A percentile compares a stretch with the other conserved stretches of the same genome.
phyloP scores from a whole-genome alignment of 2,888 invertebrate genomes.

The Synergus itoensis region DNA sequence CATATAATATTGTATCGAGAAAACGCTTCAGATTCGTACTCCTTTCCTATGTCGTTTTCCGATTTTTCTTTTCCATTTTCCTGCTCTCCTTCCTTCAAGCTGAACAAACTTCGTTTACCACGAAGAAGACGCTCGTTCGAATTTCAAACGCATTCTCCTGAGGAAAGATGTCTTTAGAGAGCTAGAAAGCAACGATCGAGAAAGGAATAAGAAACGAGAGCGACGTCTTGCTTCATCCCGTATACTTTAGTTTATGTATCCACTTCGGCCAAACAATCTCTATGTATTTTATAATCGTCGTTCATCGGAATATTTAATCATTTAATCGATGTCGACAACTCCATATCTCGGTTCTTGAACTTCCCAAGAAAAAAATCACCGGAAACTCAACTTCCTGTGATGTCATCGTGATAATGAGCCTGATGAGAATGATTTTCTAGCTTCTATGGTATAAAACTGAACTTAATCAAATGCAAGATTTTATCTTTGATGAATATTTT shows the following conservation, averaged over 20 bases:
- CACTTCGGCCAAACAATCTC: constrained; percentile 48
- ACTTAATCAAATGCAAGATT: constrained; percentile 26
- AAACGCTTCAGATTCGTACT: constrained; percentile 26
- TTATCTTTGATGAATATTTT: neutral
- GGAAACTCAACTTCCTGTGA: constrained; percentile 30
- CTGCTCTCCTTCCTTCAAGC: constrained; percentile 14
- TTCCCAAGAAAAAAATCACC: constrained; percentile 7
- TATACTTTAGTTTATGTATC: constrained; percentile 47
- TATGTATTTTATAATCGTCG: neutral
- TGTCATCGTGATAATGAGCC: constrained; percentile 18
- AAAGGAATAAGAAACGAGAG: constrained; percentile 54
- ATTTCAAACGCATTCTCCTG: constrained; percentile 44
- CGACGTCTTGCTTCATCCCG: constrained; percentile 46
- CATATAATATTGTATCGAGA: constrained; percentile 10
- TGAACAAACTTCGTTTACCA: constrained; percentile 39
- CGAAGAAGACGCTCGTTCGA: constrained; percentile 43
- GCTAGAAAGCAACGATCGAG: constrained; percentile 47
- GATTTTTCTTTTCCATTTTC: constrained; percentile 24
- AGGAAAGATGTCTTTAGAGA: constrained; percentile 40
- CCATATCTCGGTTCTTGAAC: constrained; percentile 19
- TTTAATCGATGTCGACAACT: constrained; percentile 1
- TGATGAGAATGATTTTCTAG: constrained; percentile 30
- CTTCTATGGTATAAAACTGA: neutral
- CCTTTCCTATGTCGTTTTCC: constrained; percentile 7
- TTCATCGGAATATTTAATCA: neutral